Evolutionary conservation across 2,888 invertebrate species (phyloP), one percentile per base, ranked within the genome.

Genomic region (Leucania comma): DNA sequence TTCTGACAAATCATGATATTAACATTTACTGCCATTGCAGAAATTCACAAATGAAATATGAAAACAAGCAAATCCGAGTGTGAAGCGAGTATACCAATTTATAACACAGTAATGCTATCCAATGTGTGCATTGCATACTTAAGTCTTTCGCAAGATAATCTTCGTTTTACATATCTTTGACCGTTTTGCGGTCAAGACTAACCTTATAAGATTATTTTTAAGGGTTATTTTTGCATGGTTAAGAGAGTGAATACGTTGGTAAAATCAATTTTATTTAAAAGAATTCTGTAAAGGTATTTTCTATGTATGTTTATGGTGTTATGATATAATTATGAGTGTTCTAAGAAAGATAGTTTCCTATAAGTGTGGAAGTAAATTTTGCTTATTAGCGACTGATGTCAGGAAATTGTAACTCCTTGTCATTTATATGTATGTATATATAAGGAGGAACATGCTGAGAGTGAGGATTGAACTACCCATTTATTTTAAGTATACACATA

Each of bases 121-220:
- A 29, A 68, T 58, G 83, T 80, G 64, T 61, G 83, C 72, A 82
- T 86, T 73, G 85, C 86, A 85, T 88, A 90, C 51, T 72, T 78
- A 75, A 65, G 73, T 79, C 56, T 89, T 92, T 89, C 88, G 76
- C 80, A 85, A 87, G 84, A 89, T 89, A 89, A 91, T 89, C 91
- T 88, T 86, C 85, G 86, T 87, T 87, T 86, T 85, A 84, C 79
- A 80, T 75, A 84, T 80, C 79, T 56, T 46, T 35, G 76, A 68
- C 83, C 84, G 82, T 87, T 86, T 85, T 80, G 82, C 72, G 72
- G 60, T 72, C 75, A 69, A 81, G 78, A 83, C 89, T 78, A 82
- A 75, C 50, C 17, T 4, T 20, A 42, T 42, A 0, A 0, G 0
- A 0, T 14, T 17, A 20, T 1, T 0, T 0, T 20, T 48, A 63